A percentile compares a stretch with the other conserved stretches of the same genome.
phyloP scores from a whole-genome alignment of 2,113 vertebrate species.

The Capreolus pygargus region DNA sequence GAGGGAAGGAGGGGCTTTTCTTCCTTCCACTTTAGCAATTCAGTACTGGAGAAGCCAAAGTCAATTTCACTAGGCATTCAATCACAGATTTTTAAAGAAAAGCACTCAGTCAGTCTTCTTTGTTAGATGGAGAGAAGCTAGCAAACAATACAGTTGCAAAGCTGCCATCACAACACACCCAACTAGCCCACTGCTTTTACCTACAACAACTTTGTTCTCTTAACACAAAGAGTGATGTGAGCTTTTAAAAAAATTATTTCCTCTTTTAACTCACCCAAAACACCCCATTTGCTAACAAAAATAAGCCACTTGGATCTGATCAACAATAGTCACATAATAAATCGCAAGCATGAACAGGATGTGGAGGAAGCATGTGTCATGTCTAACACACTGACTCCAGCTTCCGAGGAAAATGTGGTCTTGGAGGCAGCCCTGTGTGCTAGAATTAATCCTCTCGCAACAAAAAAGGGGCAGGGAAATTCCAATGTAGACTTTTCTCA shows the following conservation, averaged over 20 bases:
- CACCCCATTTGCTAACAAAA: constrained; percentile 32
- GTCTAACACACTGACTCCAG: background rate
- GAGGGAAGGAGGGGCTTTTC: background rate
- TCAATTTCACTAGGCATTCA: background rate
- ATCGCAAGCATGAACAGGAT: background rate
- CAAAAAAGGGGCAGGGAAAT: background rate
- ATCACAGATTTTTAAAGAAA: background rate
- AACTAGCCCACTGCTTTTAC: background rate
- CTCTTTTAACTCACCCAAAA: constrained; percentile 42
- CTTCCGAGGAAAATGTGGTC: constrained; percentile 16
- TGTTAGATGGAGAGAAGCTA: constrained; percentile 11
- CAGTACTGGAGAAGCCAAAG: background rate
- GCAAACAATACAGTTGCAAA: background rate
- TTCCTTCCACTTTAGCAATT: background rate
- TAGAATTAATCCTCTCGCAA: background rate
- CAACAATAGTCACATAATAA: constrained; percentile 2
- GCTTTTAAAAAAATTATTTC: constrained; percentile 6
- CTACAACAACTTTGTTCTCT: background rate
- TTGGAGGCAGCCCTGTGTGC: background rate
- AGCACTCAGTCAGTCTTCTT: constrained; percentile 24
- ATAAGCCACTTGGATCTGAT: background rate
- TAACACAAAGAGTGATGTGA: background rate
- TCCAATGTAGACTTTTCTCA: constrained; percentile 28
- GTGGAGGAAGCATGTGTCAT: background rate
- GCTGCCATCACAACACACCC: background rate